Base-by-base conservation (phyloP, 2,113 vertebrate genomes). In the Ophthalmolycus amberensis region DNA sequence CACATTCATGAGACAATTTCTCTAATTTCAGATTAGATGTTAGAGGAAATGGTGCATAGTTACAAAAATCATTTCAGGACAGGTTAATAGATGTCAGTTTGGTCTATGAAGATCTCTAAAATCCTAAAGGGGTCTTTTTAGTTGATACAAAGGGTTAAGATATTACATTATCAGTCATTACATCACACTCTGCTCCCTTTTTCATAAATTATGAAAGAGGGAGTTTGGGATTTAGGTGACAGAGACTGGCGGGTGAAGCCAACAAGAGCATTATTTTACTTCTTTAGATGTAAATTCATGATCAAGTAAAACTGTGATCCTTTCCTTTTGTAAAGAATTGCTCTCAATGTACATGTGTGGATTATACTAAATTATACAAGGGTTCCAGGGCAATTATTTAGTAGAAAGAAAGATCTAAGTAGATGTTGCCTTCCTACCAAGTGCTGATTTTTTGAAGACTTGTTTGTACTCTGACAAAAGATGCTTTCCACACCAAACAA, bases 161-260 rank as follows among this genome's bases (percentile, higher is more conserved):
- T 46, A 68, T 63, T 42, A 44, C 7, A 54, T 62, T 56, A 73
- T 77, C 73, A 68, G 77, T 15, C 12, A 14, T 50, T 27, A 44
- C 72, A 67, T 58, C 10, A 50, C 42, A 42, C 46, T 66, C 16
- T n/a, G 67, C 58, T 44, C 70, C n/a, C 29, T 81, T 83, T 76
- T 76, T 48, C 69, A 78, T 71, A 46, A 82, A 79, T 79, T 70
- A 75, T 80, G 65, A 72, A 59, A 65, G 25, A 10, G 48, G 7
- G n/a, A 64, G 22, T 75, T 68, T 71, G 59, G 25, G 75, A 27
- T 76, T 68, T 73, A 76, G 42, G 60, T 34, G 40, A 76, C 8
- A 65, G 52, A 56, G 7, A 42, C 29, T 62, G 59, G 10, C 10
- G 10, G 6, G 22, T 78, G 52, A 38, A 65, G 29, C 1, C 32